These are phyloP conservation scores for Turritopsis dohrnii DNA, from an alignment of 30 jellyfish, hydroid and myxozoan species.

Conservation along the genomic window DNA sequence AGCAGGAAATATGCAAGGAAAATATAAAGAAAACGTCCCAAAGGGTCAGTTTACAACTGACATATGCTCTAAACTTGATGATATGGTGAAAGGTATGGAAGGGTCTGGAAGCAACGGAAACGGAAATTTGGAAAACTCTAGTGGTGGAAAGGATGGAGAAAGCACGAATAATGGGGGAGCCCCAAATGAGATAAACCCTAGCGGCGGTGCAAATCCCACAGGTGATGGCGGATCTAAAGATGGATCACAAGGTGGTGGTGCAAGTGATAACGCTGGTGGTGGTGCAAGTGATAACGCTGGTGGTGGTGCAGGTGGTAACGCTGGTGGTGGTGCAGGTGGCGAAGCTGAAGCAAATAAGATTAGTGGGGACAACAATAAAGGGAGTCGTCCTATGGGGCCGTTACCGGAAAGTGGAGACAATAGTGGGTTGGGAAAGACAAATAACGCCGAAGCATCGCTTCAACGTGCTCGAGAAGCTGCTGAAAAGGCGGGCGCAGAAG, in stretches of 20 bases:
- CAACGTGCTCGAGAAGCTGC: slow-evolving; percentile 30
- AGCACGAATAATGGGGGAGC: background rate
- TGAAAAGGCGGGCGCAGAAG: slow-evolving; percentile 15
- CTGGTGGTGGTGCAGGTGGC: slow-evolving; percentile 7
- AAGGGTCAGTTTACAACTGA: slow-evolving; percentile 62
- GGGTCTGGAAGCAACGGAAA: background rate
- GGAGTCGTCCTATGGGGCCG: slow-evolving; percentile 12
- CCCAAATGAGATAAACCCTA: background rate
- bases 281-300: slow-evolving; percentile 12
- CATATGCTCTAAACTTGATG: background rate
- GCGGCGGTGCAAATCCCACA: background rate
- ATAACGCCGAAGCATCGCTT: background rate
- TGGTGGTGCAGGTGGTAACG: slow-evolving; percentile 1
- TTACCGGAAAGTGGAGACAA: slow-evolving; percentile 3
- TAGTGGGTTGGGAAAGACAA: background rate
- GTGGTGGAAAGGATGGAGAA: background rate
- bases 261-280: background rate
- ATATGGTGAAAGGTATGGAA: background rate
- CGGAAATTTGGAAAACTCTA: background rate
- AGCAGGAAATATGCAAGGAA: slow-evolving; percentile 68
- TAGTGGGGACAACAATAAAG: background rate
- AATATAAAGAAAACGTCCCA: slow-evolving; percentile 56
- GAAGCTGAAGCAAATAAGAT: background rate
- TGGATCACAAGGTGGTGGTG: background rate
- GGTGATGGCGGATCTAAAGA: background rate